phyloP scores from a whole-genome alignment of 1,140 invertebrate species.

The Solen grandis region DNA sequence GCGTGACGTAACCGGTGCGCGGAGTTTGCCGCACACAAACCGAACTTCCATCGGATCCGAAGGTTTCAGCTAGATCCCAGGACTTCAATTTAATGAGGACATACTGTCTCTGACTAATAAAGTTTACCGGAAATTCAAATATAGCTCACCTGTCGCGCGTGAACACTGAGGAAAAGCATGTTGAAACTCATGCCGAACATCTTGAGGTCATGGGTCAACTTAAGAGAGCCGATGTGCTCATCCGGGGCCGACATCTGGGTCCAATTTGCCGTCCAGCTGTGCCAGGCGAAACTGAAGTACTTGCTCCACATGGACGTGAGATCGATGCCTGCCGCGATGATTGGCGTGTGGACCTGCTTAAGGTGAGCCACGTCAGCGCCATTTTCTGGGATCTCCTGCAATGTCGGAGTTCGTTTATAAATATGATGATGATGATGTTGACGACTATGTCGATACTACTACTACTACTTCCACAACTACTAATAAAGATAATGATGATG shows the following conservation, averaged over 20 bases:
- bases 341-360: conserved; percentile 86
- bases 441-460: too few species aligned
- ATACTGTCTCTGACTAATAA: too few species aligned
- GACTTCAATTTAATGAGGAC: too few species aligned
- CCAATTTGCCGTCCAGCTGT: conserved; percentile 81
- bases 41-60: too few species aligned
- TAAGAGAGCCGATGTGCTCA: conserved; percentile 84
- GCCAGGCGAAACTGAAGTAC: conserved; percentile 77
- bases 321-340: conserved; percentile 83
- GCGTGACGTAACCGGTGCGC: too few species aligned
- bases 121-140: too few species aligned
- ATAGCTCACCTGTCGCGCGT: conserved; percentile 84
- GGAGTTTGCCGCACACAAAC: too few species aligned
- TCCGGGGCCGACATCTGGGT: conserved; percentile 74
- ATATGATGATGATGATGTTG: not conserved
- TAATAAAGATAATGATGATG: too few species aligned
- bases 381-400: conserved; percentile 95
- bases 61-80: too few species aligned
- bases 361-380: conserved; percentile 93
- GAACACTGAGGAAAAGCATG: conserved; percentile 83
- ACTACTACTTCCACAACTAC: too few species aligned
- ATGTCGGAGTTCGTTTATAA: not conserved
- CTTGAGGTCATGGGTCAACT: conserved; percentile 83
- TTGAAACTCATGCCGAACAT: conserved; percentile 83
- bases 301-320: conserved; percentile 79